phyloP scores from a whole-genome alignment of 1,140 invertebrate genomes.

The Heliothis virescens region DNA sequence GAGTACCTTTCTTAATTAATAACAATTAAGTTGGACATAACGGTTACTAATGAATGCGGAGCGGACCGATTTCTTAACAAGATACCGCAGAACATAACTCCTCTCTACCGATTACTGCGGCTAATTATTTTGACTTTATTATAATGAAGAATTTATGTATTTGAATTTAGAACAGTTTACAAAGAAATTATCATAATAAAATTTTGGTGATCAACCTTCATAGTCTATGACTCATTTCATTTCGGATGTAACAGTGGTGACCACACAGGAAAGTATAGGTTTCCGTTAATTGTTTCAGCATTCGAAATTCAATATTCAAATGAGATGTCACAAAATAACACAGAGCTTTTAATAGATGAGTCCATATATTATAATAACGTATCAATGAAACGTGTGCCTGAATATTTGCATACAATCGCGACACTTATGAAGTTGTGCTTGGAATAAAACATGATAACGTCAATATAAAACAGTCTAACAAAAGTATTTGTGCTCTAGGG shows the following conservation, averaged over 20 bases:
- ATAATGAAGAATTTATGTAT: background rate
- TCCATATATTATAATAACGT: slow-evolving; percentile 19
- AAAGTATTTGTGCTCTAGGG: slow-evolving; percentile 5
- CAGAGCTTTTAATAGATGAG: slow-evolving; percentile 41
- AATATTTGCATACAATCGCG: slow-evolving; percentile 59
- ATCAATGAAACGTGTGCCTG: slow-evolving; percentile 26
- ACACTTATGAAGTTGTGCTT: slow-evolving; percentile 42
- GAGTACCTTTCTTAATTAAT: background rate
- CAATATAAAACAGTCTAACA: slow-evolving; percentile 28
- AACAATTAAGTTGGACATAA: slow-evolving; percentile 27
- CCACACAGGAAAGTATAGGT: slow-evolving; percentile 38
- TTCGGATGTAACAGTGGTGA: slow-evolving; percentile 18
- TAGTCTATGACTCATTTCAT: background rate
- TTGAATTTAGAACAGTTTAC: background rate
- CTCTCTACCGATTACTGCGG: slow-evolving; percentile 3
- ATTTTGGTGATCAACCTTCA: background rate
- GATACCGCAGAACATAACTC: background rate
- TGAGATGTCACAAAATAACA: slow-evolving; percentile 41
- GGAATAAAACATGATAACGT: slow-evolving; percentile 25
- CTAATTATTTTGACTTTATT: background rate
- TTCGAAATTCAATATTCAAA: slow-evolving; percentile 47
- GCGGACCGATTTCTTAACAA: slow-evolving; percentile 25
- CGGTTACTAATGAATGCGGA: slow-evolving; percentile 21
- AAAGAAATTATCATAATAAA: background rate
- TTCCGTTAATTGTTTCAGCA: slow-evolving; percentile 44